Percentiles rank a stretch among this genome's conserved stretches.
Evolutionary conservation across 2,888 invertebrate genomes (phyloP).

Genomic region (Epinotia nisella): DNA sequence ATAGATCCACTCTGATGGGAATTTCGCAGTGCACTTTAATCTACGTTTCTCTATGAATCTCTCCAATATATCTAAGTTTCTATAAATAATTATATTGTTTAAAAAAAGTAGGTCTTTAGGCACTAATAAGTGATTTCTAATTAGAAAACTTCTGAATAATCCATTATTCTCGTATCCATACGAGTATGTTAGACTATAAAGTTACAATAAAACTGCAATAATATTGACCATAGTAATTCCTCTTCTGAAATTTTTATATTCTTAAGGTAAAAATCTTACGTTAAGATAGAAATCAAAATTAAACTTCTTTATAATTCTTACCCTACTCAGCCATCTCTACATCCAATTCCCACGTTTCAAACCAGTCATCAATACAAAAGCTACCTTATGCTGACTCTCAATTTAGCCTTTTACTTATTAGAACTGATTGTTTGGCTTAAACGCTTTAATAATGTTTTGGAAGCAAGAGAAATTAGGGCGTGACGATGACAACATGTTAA

Average conservation of each 20-base stretch:
- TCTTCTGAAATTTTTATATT: too few species aligned
- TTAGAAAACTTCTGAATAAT: not conserved
- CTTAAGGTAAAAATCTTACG: too few species aligned
- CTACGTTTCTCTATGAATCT: conserved; percentile 1
- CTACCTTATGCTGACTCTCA: not conserved
- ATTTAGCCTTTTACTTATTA: not conserved
- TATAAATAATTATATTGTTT: not conserved
- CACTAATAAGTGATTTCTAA: not conserved
- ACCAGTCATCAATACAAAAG: not conserved
- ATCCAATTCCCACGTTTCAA: not conserved
- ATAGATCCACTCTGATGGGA: conserved; percentile 34
- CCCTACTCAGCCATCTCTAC: not conserved
- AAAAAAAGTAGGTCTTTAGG: not conserved
- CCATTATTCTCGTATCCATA: too few species aligned
- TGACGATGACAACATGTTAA: too few species aligned
- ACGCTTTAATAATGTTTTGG: too few species aligned
- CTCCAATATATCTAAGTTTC: not conserved
- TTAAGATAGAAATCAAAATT: too few species aligned
- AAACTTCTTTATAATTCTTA: not conserved
- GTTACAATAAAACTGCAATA: too few species aligned
- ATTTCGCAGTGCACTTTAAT: conserved; percentile 19
- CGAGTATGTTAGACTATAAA: too few species aligned
- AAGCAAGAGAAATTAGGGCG: too few species aligned
- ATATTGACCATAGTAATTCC: too few species aligned
- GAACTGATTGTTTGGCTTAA: not conserved